Evolutionary conservation across 1,140 invertebrate species (phyloP).

Genomic region (Bombus terrestris): DNA sequence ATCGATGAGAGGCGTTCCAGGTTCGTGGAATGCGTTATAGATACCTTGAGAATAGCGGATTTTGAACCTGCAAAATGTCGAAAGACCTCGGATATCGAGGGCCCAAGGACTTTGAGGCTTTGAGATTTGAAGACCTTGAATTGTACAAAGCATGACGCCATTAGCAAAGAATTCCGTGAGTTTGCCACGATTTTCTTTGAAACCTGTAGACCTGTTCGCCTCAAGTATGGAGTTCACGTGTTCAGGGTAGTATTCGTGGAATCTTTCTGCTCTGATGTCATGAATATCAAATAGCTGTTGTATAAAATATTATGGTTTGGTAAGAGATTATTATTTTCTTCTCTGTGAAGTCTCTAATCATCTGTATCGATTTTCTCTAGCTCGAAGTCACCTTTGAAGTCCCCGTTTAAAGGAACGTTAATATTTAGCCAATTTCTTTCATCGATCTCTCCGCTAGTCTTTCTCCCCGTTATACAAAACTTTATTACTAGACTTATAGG

Average conservation of each 20-base stretch:
- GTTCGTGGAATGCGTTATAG: background rate
- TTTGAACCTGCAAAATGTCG: background rate
- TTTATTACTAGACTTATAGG: background rate
- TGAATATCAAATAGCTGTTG: background rate
- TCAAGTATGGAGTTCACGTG: background rate
- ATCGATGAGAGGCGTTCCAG: background rate
- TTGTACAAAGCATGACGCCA: background rate
- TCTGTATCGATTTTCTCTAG: background rate
- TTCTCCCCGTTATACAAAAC: background rate
- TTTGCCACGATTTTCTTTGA: background rate
- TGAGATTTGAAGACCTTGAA: background rate
- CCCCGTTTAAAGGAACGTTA: background rate
- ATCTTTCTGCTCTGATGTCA: background rate
- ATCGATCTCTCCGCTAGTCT: background rate
- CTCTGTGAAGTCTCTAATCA: background rate
- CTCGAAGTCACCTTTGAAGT: background rate
- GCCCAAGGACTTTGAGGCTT: no score
- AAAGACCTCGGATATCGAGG: background rate
- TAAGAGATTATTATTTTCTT: background rate
- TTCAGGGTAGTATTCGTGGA: background rate
- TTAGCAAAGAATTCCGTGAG: background rate
- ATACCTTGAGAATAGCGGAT: background rate
- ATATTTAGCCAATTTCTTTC: background rate
- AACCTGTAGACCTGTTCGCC: background rate
- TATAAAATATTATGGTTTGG: background rate